These are phyloP conservation scores for Drosophila tropicalis DNA, from an alignment of 1,140 invertebrate species.

Conservation along the genomic window DNA sequence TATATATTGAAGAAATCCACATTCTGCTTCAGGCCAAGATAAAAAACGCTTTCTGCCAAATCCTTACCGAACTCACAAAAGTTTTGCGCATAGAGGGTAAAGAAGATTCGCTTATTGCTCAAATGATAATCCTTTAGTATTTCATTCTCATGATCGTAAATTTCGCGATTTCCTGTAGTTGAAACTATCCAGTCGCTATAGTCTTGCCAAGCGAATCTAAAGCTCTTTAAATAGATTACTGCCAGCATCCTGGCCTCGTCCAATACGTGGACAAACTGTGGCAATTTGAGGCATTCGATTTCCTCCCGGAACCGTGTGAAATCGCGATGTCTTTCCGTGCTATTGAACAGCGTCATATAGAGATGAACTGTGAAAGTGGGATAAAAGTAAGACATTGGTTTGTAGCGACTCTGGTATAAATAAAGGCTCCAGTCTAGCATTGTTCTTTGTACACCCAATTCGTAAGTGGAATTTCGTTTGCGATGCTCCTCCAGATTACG, in stretches of 20 bases:
- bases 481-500: slow-evolving; percentile 64
- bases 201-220: slow-evolving; percentile 65
- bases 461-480: slow-evolving; percentile 68
- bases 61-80: slow-evolving; percentile 80
- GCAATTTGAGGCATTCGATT: slow-evolving; percentile 72
- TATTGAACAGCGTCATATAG: slow-evolving; percentile 75
- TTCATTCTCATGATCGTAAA: slow-evolving; percentile 69
- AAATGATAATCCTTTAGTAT: slow-evolving; percentile 57
- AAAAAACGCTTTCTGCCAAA: slow-evolving; percentile 72
- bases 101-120: slow-evolving; percentile 71
- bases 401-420: slow-evolving; percentile 71
- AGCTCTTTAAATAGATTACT: slow-evolving; percentile 76
- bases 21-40: slow-evolving; percentile 71
- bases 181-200: slow-evolving; percentile 62
- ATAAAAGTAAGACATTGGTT: slow-evolving; percentile 79
- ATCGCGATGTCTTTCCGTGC: slow-evolving; percentile 57
- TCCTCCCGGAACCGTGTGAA: slow-evolving; percentile 57
- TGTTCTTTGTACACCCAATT: slow-evolving; percentile 63
- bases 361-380: slow-evolving; percentile 73
- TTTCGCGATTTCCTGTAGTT: slow-evolving; percentile 28
- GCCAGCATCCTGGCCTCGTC: slow-evolving; percentile 73
- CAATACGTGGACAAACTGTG: slow-evolving; percentile 71
- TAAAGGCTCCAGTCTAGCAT: slow-evolving; percentile 80
- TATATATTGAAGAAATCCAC: slow-evolving; percentile 66
- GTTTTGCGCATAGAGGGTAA: slow-evolving; percentile 75